phyloP scores from a whole-genome alignment of 2,113 vertebrate species.

The Gobius niger region DNA sequence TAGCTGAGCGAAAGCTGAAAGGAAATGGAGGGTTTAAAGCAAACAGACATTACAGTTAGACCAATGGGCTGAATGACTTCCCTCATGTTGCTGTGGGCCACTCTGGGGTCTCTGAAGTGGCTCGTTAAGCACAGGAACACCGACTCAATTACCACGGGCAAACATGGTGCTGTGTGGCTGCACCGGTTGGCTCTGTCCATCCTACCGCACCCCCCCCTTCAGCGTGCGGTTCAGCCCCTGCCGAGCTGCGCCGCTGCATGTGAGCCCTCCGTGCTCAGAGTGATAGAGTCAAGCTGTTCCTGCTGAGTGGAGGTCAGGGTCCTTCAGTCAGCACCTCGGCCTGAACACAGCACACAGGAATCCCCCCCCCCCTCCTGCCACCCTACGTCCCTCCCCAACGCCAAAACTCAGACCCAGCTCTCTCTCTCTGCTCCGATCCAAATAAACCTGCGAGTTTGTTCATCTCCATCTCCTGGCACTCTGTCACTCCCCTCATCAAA shows the following conservation, averaged over 20 bases:
- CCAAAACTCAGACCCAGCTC: slow-evolving; percentile 43
- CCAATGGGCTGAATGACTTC: slow-evolving; percentile 63
- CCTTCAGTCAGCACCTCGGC: slow-evolving; percentile 80
- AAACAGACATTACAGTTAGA: slow-evolving; percentile 68
- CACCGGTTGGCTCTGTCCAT: slow-evolving; percentile 35
- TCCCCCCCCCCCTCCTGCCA: slow-evolving; percentile 45
- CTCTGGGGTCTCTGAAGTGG: slow-evolving; percentile 62
- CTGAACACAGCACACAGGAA: slow-evolving; percentile 79
- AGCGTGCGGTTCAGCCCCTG: slow-evolving; percentile 38
- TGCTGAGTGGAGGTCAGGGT: slow-evolving; percentile 78
- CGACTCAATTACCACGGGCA: slow-evolving; percentile 60
- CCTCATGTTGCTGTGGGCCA: slow-evolving; percentile 45
- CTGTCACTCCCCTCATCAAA: slow-evolving; percentile 73
- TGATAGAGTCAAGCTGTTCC: slow-evolving; percentile 79
- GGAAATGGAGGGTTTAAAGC: slow-evolving; percentile 55
- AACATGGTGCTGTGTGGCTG: slow-evolving; percentile 48
- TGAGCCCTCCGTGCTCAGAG: slow-evolving; percentile 65
- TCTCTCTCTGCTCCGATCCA: slow-evolving; percentile 64
- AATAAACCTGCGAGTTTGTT: slow-evolving; percentile 74
- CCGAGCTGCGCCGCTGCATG: slow-evolving; percentile 47
- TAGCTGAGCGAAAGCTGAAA: slow-evolving; percentile 18
- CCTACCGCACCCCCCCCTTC: background rate
- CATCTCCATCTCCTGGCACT: slow-evolving; percentile 60
- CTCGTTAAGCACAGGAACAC: slow-evolving; percentile 60
- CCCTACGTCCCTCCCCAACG: slow-evolving; percentile 47